Base-by-base conservation (phyloP, 2,888 invertebrate genomes). In the Oeneis ivallda region DNA sequence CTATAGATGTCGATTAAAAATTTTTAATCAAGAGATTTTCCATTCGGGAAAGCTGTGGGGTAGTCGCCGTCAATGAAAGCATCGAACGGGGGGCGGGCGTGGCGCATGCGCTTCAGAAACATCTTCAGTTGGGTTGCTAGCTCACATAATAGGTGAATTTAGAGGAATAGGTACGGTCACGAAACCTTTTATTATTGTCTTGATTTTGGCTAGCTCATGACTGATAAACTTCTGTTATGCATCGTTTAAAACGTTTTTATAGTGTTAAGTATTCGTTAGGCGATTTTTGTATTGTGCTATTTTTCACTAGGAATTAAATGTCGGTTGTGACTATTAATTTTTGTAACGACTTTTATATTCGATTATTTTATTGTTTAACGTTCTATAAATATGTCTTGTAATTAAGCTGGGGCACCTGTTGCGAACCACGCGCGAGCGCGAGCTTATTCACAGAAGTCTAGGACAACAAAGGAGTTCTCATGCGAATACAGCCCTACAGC, bases 51-150 rank as follows among this genome's bases (percentile, higher is more conserved):
- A 76, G 74, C 72, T 75, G 62, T 67, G 65, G 74, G 70, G 71
- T 72, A 72, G 71, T 70, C 76, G 77, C 76, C 79, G 78, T 78
- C 79, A 77, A 82, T 72, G 73, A 75, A 73, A 82, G 83, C 88
- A 89, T 88, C 87, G 89, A 90, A 81, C 88, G 89, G 71, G 79
- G 86, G 84, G 84, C 83, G 84, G 84, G 78, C 74, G 79, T 80
- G 79, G 79, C 88, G 89, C 89, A 85, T 85, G 89, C 89, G 88
- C 73, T 65, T 60, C 66, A 43, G 17, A 47, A 53, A 53, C 56
- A 7, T 69, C 71, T 70, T 76, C 73, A 74, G 70, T 72, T 72
- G 79, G 69, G 78, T 78, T 77, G 73, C 77, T 67, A 72, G 71
- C 47, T 58, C 52, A 53, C 49, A 26, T 65, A 62, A 56, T 43